Conservation (phyloP, 2,797 vertebrate genomes). For the Lacerta viridis region DNA sequence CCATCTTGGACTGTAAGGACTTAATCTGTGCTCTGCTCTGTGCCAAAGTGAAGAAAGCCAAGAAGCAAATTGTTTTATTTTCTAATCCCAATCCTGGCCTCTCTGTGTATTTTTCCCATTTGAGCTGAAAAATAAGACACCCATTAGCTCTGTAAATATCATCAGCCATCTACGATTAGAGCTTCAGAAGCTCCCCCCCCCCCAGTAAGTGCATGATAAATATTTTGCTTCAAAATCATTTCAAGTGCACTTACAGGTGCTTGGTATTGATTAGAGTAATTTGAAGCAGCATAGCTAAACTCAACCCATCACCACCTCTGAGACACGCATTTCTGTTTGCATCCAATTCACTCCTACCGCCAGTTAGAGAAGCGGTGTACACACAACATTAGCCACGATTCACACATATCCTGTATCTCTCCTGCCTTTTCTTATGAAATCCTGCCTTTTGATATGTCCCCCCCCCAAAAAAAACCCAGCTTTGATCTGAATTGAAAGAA, state of each 20-base stretch:
- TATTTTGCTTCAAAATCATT: constrained; percentile 25
- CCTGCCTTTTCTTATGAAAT: no score
- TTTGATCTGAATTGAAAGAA: no score
- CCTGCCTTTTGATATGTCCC: no score
- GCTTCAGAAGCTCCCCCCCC: no score
- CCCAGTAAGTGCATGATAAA: background rate
- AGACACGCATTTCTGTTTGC: background rate
- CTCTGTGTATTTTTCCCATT: background rate
- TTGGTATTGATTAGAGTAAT: constrained; percentile 11
- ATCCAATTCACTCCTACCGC: no score
- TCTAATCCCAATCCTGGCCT: background rate
- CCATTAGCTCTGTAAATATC: background rate
- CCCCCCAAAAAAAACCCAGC: no score
- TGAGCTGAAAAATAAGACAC: background rate
- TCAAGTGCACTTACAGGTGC: constrained; percentile 25
- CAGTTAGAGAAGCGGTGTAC: no score
- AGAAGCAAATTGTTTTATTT: background rate
- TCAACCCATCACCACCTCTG: constrained; percentile 14
- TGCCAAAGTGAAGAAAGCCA: background rate
- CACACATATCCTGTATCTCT: no score
- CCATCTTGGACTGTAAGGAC: background rate
- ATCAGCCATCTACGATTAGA: background rate
- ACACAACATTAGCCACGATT: no score
- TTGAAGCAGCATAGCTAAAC: background rate
- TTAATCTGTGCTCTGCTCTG: background rate